These are phyloP conservation scores for Zygaena filipendulae DNA, from an alignment of 2,888 invertebrate species.

Conservation along the genomic window DNA sequence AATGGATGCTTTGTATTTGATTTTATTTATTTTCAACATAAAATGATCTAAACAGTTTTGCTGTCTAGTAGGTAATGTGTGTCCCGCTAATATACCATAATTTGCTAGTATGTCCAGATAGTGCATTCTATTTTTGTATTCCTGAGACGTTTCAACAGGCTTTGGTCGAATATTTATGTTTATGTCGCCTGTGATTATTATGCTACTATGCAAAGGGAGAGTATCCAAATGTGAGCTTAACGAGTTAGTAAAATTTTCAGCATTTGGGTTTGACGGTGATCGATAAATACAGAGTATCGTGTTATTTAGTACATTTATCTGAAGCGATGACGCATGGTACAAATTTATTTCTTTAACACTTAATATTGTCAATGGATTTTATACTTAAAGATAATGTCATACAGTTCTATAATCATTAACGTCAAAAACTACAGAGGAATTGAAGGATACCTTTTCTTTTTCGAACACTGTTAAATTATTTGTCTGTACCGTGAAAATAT, in stretches of 20 bases:
- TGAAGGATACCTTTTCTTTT: too few relatives aligned
- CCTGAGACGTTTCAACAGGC: background rate
- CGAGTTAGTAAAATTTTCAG: conserved; percentile 2
- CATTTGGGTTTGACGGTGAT: conserved; percentile 5
- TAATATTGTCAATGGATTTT: too few relatives aligned
- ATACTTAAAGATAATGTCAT: too few relatives aligned
- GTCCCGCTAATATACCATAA: conserved; percentile 7
- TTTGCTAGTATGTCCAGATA: conserved; percentile 9
- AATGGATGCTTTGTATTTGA: background rate
- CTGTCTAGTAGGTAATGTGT: conserved; percentile 9
- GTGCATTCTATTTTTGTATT: conserved; percentile 1
- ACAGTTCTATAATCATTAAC: too few relatives aligned
- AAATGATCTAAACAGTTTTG: conserved; percentile 11
- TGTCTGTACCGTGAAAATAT: too few relatives aligned
- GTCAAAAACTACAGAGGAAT: too few relatives aligned
- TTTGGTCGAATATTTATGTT: conserved; percentile 4
- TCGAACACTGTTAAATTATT: too few relatives aligned
- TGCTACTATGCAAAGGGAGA: conserved; percentile 2
- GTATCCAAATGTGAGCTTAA: conserved; percentile 1
- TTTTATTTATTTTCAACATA: conserved; percentile 5
- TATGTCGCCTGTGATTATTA: conserved; percentile 11
- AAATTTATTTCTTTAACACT: conserved; percentile 2
- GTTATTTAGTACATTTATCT: background rate
- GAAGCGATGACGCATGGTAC: conserved; percentile 1
- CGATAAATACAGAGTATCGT: conserved; percentile 5